phyloP scores from a whole-genome alignment of 53 echinoderm and acorn worm species.

The Echinarachnius parma region DNA sequence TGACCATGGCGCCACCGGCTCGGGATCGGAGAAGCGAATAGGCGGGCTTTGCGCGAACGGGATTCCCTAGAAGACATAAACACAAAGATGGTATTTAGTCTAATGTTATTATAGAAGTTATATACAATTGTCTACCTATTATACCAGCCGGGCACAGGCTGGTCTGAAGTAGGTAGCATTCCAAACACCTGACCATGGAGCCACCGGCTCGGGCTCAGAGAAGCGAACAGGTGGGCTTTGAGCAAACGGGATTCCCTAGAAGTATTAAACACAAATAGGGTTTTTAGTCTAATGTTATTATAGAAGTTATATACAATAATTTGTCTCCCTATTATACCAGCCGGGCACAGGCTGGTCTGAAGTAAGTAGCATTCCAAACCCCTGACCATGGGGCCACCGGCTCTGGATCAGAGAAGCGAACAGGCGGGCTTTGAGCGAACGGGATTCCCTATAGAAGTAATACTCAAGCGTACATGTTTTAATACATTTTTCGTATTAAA shows the following conservation, averaged over 20 bases:
- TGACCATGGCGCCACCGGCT: constrained; percentile 42
- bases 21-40: constrained; percentile 43
- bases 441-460: constrained; percentile 69
- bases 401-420: constrained; percentile 44
- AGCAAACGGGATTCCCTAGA: constrained; percentile 65
- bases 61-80: constrained; percentile 63
- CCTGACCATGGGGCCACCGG: too few relatives aligned
- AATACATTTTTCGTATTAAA: too few relatives aligned
- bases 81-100: constrained; percentile 61
- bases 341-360: too few relatives aligned
- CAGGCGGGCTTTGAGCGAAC: constrained; percentile 57
- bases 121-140: constrained; percentile 25
- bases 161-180: constrained; percentile 55
- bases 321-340: too few relatives aligned
- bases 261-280: too few relatives aligned
- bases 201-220: constrained; percentile 28
- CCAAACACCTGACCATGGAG: constrained; percentile 49
- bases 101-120: too few relatives aligned
- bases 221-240: constrained; percentile 59
- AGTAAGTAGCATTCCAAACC: too few relatives aligned
- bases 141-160: constrained; percentile 25
- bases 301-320: too few relatives aligned
- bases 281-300: too few relatives aligned
- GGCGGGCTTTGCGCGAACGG: constrained; percentile 63
- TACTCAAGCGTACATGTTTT: too few relatives aligned